Evolutionary conservation across 2,797 vertebrate species (phyloP).

Genomic region (Thalassophryne amazonica): DNA sequence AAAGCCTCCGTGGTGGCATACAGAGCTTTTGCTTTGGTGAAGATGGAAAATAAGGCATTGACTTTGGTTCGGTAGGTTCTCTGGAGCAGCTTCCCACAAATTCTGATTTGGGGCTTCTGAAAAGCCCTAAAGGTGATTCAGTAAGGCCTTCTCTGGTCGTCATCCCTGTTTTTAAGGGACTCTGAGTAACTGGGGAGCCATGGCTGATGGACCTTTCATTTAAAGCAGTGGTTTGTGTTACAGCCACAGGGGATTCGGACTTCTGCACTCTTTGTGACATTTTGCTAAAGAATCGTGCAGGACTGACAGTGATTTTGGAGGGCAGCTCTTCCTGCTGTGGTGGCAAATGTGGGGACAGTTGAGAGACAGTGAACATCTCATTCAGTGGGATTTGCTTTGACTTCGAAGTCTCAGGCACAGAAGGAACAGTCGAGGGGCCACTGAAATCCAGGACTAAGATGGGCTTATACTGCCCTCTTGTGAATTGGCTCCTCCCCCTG

Average conservation of each 20-base stretch:
- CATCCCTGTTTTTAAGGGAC: slow-evolving; percentile 35
- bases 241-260: neutral
- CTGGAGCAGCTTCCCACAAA: neutral
- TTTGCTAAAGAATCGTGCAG: too few relatives aligned
- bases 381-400: slow-evolving; percentile 1
- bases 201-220: slow-evolving; percentile 2
- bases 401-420: neutral
- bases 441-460: slow-evolving; percentile 50
- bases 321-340: neutral
- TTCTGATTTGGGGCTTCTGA: slow-evolving; percentile 15
- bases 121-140: slow-evolving; percentile 21
- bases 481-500: neutral
- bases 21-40: slow-evolving; percentile 1
- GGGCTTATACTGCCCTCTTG: neutral
- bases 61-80: neutral
- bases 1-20: slow-evolving; percentile 10
- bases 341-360: neutral
- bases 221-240: neutral
- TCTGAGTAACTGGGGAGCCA: slow-evolving; percentile 37
- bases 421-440: neutral
- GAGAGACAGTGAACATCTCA: slow-evolving; percentile 32
- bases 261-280: neutral
- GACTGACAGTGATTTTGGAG: neutral
- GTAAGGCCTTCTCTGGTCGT: slow-evolving; percentile 4
- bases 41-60: neutral